Percentiles rank a stretch among this genome's conserved stretches.
These are phyloP conservation scores for Bambusicola thoracicus DNA, from an alignment of 2,113 vertebrate species.

Conservation along the genomic window DNA sequence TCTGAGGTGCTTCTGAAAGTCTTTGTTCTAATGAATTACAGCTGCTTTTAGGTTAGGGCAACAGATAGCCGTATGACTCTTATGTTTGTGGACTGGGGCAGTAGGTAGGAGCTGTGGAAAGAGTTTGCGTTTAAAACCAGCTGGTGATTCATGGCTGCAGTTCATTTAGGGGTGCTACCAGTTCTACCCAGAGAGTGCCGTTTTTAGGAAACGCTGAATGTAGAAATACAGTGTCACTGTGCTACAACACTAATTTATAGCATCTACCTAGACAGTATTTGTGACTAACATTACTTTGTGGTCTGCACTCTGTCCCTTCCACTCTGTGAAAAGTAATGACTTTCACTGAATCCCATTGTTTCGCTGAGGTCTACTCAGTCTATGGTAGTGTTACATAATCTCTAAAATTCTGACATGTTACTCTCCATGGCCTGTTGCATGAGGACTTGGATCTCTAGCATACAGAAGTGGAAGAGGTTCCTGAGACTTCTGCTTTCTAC, in stretches of 20 bases:
- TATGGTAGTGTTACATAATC: not conserved
- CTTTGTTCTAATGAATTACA: not conserved
- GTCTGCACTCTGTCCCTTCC: not conserved
- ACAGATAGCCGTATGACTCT: not conserved
- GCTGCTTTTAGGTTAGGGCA: not conserved
- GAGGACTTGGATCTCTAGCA: not conserved
- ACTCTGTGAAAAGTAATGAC: not conserved
- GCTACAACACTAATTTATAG: not conserved
- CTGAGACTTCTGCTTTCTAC: not conserved
- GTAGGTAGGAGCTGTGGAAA: not conserved
- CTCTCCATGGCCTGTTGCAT: not conserved
- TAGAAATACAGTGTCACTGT: not conserved
- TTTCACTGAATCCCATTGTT: not conserved
- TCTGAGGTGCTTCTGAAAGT: not conserved
- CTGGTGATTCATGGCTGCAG: not conserved
- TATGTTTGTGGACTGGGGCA: not conserved
- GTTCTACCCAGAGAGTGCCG: accelerated
- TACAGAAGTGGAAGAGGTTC: not conserved
- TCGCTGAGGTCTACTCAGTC: not conserved
- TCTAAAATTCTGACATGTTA: not conserved
- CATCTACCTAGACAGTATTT: not conserved
- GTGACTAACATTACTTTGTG: not conserved
- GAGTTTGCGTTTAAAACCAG: not conserved
- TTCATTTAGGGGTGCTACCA: not conserved
- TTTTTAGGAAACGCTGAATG: not conserved